phyloP scores from a whole-genome alignment of 2,797 vertebrate genomes.

The Crocidura indochinensis region DNA sequence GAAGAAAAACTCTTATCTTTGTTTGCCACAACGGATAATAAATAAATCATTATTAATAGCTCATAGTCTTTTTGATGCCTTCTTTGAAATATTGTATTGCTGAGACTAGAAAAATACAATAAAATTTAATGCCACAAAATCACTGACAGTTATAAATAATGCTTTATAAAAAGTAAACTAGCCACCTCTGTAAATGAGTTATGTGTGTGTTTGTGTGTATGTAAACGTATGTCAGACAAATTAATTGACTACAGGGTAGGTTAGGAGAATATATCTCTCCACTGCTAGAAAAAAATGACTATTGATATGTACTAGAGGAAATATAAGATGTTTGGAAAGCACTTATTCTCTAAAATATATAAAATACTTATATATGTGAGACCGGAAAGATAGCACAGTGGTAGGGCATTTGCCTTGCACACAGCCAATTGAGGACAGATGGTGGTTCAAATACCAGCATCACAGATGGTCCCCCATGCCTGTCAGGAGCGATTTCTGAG shows the following conservation, averaged over 20 bases:
- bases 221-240: constrained; percentile 6
- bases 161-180: constrained; percentile 45
- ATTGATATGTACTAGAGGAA: neutral
- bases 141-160: constrained; percentile 29
- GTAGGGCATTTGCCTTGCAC: too few species aligned
- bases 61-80: neutral
- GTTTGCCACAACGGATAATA: neutral
- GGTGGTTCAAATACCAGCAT: too few species aligned
- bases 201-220: neutral
- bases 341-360: neutral
- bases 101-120: constrained; percentile 13
- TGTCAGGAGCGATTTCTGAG: too few species aligned
- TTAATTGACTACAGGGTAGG: neutral
- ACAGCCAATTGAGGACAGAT: too few species aligned
- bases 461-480: too few species aligned
- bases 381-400: too few species aligned
- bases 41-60: neutral
- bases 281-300: constrained; percentile 31
- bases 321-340: constrained; percentile 28
- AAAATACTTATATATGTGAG: neutral
- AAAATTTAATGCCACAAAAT: constrained; percentile 40
- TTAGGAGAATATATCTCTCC: neutral
- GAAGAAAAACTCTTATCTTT: neutral
- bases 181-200: neutral
- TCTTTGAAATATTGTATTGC: constrained; percentile 7